Percentiles rank a stretch among this genome's conserved stretches.
These are phyloP conservation scores for Drosophila arawakana DNA, from an alignment of 1,140 invertebrate species.

Conservation along the genomic window DNA sequence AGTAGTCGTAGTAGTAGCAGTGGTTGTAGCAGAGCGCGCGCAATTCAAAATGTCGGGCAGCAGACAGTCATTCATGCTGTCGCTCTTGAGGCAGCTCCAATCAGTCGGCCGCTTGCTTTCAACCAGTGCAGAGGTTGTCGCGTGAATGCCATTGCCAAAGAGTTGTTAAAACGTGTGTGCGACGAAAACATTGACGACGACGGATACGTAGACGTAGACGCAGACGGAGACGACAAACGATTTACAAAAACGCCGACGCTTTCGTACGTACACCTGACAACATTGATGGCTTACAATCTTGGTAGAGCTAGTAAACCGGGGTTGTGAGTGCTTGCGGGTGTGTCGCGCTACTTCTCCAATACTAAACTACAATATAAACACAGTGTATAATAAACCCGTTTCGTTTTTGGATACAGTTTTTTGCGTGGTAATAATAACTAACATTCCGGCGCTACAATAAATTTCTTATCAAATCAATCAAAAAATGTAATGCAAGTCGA, in stretches of 20 bases:
- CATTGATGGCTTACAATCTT: slow-evolving; percentile 49
- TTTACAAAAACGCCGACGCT: slow-evolving; percentile 50
- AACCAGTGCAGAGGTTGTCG: slow-evolving; percentile 57
- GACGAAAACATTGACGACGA: neutral
- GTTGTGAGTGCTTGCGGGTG: slow-evolving; percentile 28
- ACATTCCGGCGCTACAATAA: slow-evolving; percentile 18
- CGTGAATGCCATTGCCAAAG: slow-evolving; percentile 40
- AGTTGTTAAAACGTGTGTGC: slow-evolving; percentile 59
- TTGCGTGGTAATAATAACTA: slow-evolving; percentile 51
- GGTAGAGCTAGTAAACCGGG: slow-evolving; percentile 31
- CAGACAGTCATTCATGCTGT: slow-evolving; percentile 5
- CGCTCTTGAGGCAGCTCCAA: slow-evolving; percentile 30
- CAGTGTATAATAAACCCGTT: slow-evolving; percentile 38
- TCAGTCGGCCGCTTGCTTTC: slow-evolving; percentile 64
- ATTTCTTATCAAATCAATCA: slow-evolving; percentile 52
- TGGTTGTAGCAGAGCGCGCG: slow-evolving; percentile 31
- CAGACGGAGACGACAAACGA: slow-evolving; percentile 12
- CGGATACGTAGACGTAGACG: too few relatives aligned
- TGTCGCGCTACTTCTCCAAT: slow-evolving; percentile 21
- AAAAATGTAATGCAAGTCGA: slow-evolving; percentile 32
- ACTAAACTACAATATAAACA: too few relatives aligned
- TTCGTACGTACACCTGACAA: slow-evolving; percentile 36
- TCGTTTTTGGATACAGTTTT: slow-evolving; percentile 18
- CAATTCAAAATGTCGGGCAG: slow-evolving; percentile 28
- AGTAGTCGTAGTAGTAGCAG: neutral